Evolutionary conservation across 2,888 invertebrate species (phyloP), one percentile per base, ranked within the genome.

Genomic region (Linnaemya vulpina): DNA sequence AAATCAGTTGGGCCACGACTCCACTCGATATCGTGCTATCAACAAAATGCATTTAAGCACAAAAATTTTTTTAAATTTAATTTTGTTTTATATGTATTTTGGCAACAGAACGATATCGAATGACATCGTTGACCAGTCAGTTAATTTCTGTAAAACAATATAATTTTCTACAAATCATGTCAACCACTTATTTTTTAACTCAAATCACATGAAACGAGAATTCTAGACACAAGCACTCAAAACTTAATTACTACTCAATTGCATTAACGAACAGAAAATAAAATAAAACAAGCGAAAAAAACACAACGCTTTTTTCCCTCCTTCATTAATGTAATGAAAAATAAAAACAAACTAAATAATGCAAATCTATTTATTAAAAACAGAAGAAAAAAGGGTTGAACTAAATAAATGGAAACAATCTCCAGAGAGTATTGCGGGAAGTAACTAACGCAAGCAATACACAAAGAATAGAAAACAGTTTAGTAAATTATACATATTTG

Each of bases 391-490:
- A 85, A 82, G 82, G 85, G 85, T 82, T 85, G 78, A 78, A 75
- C 17, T 82, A 62, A 78, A 3, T 20, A 51, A 51, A 40, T 30
- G 11, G 3, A 30, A 75, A 43, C 30, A 82, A 60, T 82, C 85
- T 79, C 82, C 67, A 53, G 85, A 85, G 85, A 85, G 78, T 4
- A 77, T 49, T 58, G 75, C 70, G 78, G 53, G 65, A 71, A 13
- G 43, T n/a, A 60, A 62, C 15, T 53, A 38, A 63, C 35, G 46
- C 51, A n/a, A 5, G 30, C 30, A 35, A 58, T n/a, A 30, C 22
- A 38, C 7, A 25, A 70, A 67, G 38, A 10, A 86, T 79, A 71
- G 71, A 43, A 67, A 74, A 78, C 46, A 30, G 46, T 22, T 11
- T 63, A 35, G 25, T 20, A 58, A 67, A 76, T n/a, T n/a, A n/a